phyloP scores from a whole-genome alignment of 2,888 invertebrate species.

The Agrochola macilenta region DNA sequence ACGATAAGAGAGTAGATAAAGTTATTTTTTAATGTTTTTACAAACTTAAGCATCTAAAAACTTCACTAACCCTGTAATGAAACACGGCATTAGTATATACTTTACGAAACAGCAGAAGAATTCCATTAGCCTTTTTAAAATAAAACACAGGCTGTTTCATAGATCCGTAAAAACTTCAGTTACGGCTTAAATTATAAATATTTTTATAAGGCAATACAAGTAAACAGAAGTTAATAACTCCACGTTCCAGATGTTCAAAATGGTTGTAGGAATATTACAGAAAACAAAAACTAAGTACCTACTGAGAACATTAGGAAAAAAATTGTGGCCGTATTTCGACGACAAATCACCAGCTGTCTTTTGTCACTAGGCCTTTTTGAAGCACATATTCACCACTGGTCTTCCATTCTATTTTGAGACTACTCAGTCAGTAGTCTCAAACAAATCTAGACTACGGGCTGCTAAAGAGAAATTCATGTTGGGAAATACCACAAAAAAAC shows the following conservation, averaged over 20 bases:
- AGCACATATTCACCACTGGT: not conserved
- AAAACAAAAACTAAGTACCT: slow-evolving; percentile 8
- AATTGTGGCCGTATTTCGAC: slow-evolving; percentile 10
- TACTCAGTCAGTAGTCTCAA: not conserved
- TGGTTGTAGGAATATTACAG: slow-evolving; percentile 31
- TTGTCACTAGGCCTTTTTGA: not conserved
- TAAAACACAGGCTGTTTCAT: slow-evolving; percentile 21
- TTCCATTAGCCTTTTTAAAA: slow-evolving; percentile 29
- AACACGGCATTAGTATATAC: not conserved
- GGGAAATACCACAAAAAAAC: not conserved
- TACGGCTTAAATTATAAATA: slow-evolving; percentile 24
- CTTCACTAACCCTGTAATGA: slow-evolving; percentile 9
- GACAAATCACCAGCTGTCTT: not conserved
- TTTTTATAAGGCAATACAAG: slow-evolving; percentile 45
- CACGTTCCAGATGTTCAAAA: slow-evolving; percentile 45
- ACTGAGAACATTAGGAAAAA: slow-evolving; percentile 11
- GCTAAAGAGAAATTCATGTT: not conserved
- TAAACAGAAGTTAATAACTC: slow-evolving; percentile 34
- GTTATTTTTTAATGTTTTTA: no score
- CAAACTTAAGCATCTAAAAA: no score
- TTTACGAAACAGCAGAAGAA: slow-evolving; percentile 24
- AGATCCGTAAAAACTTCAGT: slow-evolving; percentile 42
- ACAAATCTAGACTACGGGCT: not conserved
- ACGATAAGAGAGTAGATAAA: no score
- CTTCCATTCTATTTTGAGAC: not conserved